Evolutionary conservation across 2,888 invertebrate genomes (phyloP), one percentile per base, ranked within the genome.

Genomic region (Nipponacmea schrenckii): DNA sequence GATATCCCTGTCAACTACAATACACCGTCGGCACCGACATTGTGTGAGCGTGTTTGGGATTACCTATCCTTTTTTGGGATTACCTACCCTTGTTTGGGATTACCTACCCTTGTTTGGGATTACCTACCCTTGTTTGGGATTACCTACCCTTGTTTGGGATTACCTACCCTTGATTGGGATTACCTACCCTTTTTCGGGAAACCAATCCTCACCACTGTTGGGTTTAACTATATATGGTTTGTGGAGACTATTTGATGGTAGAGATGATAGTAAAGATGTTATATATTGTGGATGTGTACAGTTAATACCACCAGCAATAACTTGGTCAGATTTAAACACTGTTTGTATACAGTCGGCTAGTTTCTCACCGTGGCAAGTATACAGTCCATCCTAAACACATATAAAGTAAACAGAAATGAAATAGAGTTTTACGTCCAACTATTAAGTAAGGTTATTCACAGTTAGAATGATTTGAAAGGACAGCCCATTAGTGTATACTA

Each of bases 241-340:
- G 87, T 63, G 90, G 90, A 78, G 68, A 17, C 76, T 62, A n/a
- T 83, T 64, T 4, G 72, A 62, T 44, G 80, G 71, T n/a, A 88
- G 77, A 66, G 81, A 77, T 62, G 90, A 89, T 63, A 95, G 89
- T 65, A 95, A 89, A 0, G 91, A 86, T 20, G 91, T 91, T 8
- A 94, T 92, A 81, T 91, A 90, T 77, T 90, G 87, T 0, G 95
- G 94, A 74, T 92, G 91, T 64, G 95, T 91, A 90, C 97, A 98
- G 89, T 98, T 98, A 0, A 95, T 93, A 4, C 97, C 97, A 63
- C 97, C 91, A 0, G 95, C 97, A 20, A 96, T 90, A 76, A 97
- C 90, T 87, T 95, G 94, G n/a, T 91, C 89, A 48, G 93, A 92
- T 7, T 91, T 82, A 44, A 81, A 50, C 17, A 85, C 83, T 7